Base-by-base conservation (phyloP, 2,113 vertebrate genomes). In the Mastomys coucha region DNA sequence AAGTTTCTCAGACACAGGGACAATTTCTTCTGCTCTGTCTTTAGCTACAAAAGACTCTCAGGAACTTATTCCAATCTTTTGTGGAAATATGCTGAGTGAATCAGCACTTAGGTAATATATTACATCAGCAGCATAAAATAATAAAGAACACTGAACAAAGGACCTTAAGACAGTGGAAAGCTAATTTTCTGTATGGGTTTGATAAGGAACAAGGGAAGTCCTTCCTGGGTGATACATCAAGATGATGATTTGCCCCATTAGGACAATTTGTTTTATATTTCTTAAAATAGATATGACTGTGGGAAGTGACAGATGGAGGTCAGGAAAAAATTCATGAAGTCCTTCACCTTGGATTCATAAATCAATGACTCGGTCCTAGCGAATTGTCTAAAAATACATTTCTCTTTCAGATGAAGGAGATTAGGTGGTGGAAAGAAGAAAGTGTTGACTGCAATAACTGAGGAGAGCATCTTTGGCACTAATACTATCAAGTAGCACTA, bases 311-410 rank as follows among this genome's bases (percentile, higher is more conserved):
- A 97, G 97, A 98, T 98, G 97, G 97, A 98, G 98, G 98, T 98
- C 98, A 98, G 97, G 91, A 95, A 98, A 98, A 98, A 98, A 98
- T 97, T 98, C 97, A 98, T 98, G 98, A 98, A 98, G 98, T 98
- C 98, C 96, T 98, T 96, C 97, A 98, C 97, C 98, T 98, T 98
- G 98, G 98, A 98, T 98, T 98, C 98, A 99, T 99, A 98, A 98
- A 98, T 98, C 98, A 98, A 98, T 98, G 98, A 98, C 98, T 97
- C 96, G 96, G 98, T 95, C 97, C 97, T 96, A 97, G 96, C 93
- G 97, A 98, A 97, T 96, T 97, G 97, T 97, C 98, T 98, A 99
- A 99, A 99, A 98, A 98, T 98, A 98, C 86, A 98, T 98, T 98
- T 98, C 97, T 98, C 98, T 98, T 98, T 98, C 98, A 98, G 97